Conservation (phyloP, 92 coral and sea anemone species). For the Blastomussa wellsi region DNA sequence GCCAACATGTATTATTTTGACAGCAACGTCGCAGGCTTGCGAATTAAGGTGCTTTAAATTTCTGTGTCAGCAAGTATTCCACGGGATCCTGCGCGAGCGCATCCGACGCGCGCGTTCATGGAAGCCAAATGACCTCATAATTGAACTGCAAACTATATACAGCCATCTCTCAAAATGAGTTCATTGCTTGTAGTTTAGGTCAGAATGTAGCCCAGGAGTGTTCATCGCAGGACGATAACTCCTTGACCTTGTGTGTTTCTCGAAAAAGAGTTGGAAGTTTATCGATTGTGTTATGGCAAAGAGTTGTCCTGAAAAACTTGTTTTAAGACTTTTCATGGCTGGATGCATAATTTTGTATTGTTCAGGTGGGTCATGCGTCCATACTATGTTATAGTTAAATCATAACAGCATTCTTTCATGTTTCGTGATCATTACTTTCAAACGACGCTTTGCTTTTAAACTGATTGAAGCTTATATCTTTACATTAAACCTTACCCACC, state of each 20-base stretch:
- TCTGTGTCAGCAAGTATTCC: neutral
- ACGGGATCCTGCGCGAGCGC: neutral
- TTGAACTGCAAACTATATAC: neutral
- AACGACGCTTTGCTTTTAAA: too few relatives aligned
- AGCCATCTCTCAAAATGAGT: neutral
- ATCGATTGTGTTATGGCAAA: neutral
- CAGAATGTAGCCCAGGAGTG: neutral
- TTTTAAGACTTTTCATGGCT: neutral
- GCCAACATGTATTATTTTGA: too few relatives aligned
- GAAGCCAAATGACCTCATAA: neutral
- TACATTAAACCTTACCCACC: too few relatives aligned
- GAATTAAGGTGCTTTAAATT: too few relatives aligned
- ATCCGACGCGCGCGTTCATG: neutral
- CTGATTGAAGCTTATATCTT: too few relatives aligned
- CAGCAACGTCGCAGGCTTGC: too few relatives aligned
- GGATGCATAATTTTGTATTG: slow-evolving; percentile 5
- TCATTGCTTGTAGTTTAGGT: neutral
- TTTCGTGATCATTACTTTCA: too few relatives aligned
- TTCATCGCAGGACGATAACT: neutral
- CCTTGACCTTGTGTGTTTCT: neutral
- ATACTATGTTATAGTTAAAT: too few relatives aligned
- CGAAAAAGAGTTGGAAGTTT: neutral
- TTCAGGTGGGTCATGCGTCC: neutral
- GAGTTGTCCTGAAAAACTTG: neutral
- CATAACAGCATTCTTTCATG: too few relatives aligned